Percentiles rank a stretch among this genome's conserved stretches.
These are phyloP conservation scores for Vanacampus margaritifer DNA, from an alignment of 2,113 vertebrate genomes.

Conservation along the genomic window DNA sequence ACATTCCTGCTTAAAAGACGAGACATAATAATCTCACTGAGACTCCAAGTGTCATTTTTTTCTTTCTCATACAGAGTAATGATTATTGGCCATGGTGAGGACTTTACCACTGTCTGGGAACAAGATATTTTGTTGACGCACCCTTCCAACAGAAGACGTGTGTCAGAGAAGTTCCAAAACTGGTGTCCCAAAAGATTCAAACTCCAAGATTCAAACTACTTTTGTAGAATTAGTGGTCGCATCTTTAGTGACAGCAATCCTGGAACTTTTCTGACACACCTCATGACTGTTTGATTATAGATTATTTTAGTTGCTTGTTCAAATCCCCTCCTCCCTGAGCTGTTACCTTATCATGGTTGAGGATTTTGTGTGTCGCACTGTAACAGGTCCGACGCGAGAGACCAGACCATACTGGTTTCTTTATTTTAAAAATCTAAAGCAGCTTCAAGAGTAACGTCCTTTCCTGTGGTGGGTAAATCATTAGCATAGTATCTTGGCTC, in stretches of 20 bases:
- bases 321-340: too few relatives aligned
- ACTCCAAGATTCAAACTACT: too few relatives aligned
- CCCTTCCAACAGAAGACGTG: neutral
- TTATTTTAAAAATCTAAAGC: constrained; percentile 8
- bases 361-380: too few relatives aligned
- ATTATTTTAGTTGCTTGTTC: too few relatives aligned
- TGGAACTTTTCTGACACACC: too few relatives aligned
- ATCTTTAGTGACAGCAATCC: too few relatives aligned
- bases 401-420: neutral
- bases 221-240: too few relatives aligned
- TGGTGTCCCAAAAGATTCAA: too few relatives aligned
- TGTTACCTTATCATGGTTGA: too few relatives aligned
- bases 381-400: neutral
- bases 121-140: neutral
- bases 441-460: constrained; percentile 23
- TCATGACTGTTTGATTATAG: too few relatives aligned
- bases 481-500: constrained; percentile 21
- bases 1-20: neutral
- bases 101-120: neutral
- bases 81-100: neutral
- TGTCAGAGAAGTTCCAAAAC: neutral
- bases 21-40: neutral
- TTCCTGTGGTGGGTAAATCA: constrained; percentile 22
- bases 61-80: neutral
- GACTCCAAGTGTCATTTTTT: neutral